These are phyloP conservation scores for Drosophila mojavensis DNA, from an alignment of 1,140 invertebrate species.

Conservation along the genomic window DNA sequence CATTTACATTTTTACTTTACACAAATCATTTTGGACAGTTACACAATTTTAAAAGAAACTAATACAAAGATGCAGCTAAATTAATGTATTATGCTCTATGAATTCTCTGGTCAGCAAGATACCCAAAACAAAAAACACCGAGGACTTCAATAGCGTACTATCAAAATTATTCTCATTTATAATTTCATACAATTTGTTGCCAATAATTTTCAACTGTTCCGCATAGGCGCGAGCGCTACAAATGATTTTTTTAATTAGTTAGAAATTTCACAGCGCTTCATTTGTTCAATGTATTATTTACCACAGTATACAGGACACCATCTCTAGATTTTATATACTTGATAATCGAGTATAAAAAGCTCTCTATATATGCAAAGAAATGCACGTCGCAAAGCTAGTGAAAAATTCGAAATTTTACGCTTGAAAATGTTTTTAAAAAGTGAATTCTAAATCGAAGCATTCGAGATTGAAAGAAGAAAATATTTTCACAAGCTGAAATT, in stretches of 20 bases:
- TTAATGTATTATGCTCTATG: background rate
- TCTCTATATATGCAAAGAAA: no score
- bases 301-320: background rate
- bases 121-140: conserved; percentile 18
- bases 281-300: background rate
- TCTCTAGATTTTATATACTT: background rate
- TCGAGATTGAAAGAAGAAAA: background rate
- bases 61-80: background rate
- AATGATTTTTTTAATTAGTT: background rate
- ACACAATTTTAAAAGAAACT: background rate
- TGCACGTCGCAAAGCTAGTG: no score
- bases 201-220: background rate
- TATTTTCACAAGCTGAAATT: conserved; percentile 2
- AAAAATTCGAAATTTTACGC: no score
- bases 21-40: background rate
- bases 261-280: no score
- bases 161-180: conserved; percentile 6
- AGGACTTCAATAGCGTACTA: conserved; percentile 27
- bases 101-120: conserved; percentile 17
- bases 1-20: background rate
- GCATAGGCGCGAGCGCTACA: conserved; percentile 2
- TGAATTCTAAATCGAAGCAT: background rate
- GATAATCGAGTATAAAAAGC: background rate
- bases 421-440: background rate
- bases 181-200: background rate